Percentiles rank a stretch among this genome's conserved stretches.
These are phyloP conservation scores for Galbula dea DNA, from an alignment of 2,113 vertebrate species.

Conservation along the genomic window DNA sequence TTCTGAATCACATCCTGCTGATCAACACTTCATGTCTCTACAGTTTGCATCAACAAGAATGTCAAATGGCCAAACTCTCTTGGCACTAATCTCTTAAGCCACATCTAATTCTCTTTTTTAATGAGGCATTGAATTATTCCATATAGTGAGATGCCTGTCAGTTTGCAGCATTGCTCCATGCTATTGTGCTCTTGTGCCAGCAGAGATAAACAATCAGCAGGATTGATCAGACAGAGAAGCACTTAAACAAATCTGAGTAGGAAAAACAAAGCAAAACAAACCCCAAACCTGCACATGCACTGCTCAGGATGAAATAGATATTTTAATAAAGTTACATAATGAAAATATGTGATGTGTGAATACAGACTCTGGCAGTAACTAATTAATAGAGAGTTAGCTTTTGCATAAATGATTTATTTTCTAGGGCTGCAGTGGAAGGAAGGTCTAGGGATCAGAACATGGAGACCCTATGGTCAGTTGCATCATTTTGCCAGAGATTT, in stretches of 20 bases:
- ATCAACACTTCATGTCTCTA: background rate
- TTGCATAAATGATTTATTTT: background rate
- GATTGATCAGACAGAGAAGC: conserved; percentile 56
- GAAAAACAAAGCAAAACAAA: no score
- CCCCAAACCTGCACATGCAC: background rate
- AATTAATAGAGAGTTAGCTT: background rate
- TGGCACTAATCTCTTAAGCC: conserved; percentile 26
- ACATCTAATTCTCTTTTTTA: conserved; percentile 45
- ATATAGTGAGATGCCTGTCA: conserved; percentile 16
- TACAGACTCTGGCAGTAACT: background rate
- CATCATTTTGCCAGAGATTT: background rate
- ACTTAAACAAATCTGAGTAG: conserved; percentile 60
- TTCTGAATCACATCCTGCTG: background rate
- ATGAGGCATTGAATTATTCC: conserved; percentile 60
- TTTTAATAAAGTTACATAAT: conserved; percentile 25
- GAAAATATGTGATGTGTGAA: background rate
- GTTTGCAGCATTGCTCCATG: background rate
- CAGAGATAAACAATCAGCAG: conserved; percentile 59
- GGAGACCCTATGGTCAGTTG: background rate
- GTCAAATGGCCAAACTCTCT: conserved; percentile 7
- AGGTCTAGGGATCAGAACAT: background rate
- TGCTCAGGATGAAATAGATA: conserved; percentile 36
- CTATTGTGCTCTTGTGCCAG: conserved; percentile 27
- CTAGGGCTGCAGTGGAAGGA: background rate
- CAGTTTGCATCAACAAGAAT: background rate